These are phyloP conservation scores for Amitus sp. DNA, from an alignment of 2,888 invertebrate species.

Conservation along the genomic window DNA sequence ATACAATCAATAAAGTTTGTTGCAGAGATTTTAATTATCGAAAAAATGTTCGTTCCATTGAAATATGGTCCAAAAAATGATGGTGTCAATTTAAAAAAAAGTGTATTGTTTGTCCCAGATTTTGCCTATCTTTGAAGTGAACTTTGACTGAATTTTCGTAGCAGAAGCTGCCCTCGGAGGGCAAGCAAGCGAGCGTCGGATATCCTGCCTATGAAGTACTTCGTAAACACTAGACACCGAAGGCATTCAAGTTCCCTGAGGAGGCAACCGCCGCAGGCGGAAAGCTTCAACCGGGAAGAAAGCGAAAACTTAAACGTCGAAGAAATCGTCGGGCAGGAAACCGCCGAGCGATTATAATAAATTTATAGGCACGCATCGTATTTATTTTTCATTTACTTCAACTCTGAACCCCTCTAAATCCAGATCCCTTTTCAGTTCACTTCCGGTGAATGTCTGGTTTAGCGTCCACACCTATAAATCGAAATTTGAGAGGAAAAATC, in stretches of 20 bases:
- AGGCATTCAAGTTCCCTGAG: constrained; percentile 49
- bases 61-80: too few relatives aligned
- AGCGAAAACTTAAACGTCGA: constrained; percentile 47
- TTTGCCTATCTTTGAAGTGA: too few relatives aligned
- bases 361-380: constrained; percentile 59
- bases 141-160: background rate
- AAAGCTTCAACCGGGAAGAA: constrained; percentile 44
- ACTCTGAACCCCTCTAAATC: constrained; percentile 51
- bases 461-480: too few relatives aligned
- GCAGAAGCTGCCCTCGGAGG: constrained; percentile 27
- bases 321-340: constrained; percentile 29
- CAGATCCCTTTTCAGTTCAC: constrained; percentile 39
- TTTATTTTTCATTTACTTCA: constrained; percentile 60
- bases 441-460: too few relatives aligned
- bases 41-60: too few relatives aligned
- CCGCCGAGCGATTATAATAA: constrained; percentile 51
- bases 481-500: too few relatives aligned
- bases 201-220: constrained; percentile 54
- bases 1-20: too few relatives aligned
- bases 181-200: constrained; percentile 44
- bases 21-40: too few relatives aligned
- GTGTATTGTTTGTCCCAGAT: too few relatives aligned
- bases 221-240: constrained; percentile 60
- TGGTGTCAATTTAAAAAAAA: too few relatives aligned
- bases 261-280: constrained; percentile 35